Evolutionary conservation across 2,888 invertebrate genomes (phyloP), one percentile per base, ranked within the genome.

Genomic region (Drosophila aldrichi): DNA sequence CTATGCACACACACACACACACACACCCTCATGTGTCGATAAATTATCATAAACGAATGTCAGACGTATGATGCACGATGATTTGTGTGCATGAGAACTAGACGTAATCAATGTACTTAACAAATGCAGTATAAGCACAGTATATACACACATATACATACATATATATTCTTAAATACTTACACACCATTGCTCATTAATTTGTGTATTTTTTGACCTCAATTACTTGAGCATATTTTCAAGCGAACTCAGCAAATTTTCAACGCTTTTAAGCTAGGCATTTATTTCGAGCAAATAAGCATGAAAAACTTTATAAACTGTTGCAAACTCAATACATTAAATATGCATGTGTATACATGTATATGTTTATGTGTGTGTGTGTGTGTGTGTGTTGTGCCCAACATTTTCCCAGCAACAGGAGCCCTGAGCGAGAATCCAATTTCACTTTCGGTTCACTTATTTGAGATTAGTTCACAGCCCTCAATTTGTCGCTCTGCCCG

Each of bases 391-490:
- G n/a, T n/a, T n/a, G n/a, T 22, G 22, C 20, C 22, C 22, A 38
- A 29, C 57, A 58, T 20, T 38, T 49, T 49, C 34, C 36, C 38
- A 34, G 48, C 57, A 57, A 20, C 34, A 56, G 36, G 38, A 32
- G 51, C 55, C 48, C 20, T 52, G 63, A 46, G 49, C 36, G 46
- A 62, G 46, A 77, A 73, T 69, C 52, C 52, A 77, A 65, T 78
- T 78, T 78, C 78, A 66, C 77, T 78, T 78, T 81, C 72, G 65
- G 63, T 69, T 38, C 64, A 49, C 79, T 78, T 69, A 60, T 62
- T 73, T 62, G 44, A 65, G 68, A 57, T 75, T 69, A 78, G 55
- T 62, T 64, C 74, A 51, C 38, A 60, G 44, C n/a, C 32, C 25
- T 20, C 20, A 16, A 16, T 36, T 32, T 12, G 5, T 20, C 18